phyloP scores from a whole-genome alignment of 2,113 vertebrate genomes.

The Pardalotus punctatus region DNA sequence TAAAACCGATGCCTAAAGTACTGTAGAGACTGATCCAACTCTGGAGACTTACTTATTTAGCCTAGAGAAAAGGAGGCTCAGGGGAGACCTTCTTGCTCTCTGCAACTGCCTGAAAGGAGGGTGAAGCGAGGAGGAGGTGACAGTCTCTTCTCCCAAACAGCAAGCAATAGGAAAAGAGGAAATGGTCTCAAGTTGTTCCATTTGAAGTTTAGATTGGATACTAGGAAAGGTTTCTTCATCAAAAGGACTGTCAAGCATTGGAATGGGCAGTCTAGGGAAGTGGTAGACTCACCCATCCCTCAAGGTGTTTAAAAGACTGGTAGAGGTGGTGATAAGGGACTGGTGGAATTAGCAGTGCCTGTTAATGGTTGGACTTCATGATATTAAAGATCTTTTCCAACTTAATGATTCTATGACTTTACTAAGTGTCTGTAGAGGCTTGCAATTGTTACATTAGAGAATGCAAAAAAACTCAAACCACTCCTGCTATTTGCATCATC shows the following conservation, averaged over 20 bases:
- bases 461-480: neutral
- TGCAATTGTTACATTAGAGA: neutral
- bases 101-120: neutral
- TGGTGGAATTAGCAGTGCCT: neutral
- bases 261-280: neutral
- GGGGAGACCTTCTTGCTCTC: neutral
- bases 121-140: fast-evolving
- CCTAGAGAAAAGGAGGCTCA: neutral
- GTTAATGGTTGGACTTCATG: too few species aligned
- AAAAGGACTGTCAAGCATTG: neutral
- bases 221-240: neutral
- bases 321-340: neutral
- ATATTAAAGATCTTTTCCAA: neutral
- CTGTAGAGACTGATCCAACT: neutral
- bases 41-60: neutral
- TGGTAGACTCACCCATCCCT: neutral
- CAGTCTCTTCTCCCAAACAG: neutral
- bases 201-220: neutral
- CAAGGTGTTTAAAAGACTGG: neutral
- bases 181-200: neutral
- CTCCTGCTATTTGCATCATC: neutral
- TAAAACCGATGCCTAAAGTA: neutral
- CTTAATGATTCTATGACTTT: neutral
- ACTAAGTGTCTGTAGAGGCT: neutral
- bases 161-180: neutral